These are phyloP conservation scores for Caranx melampygus DNA, from an alignment of 2,113 vertebrate species.

Conservation along the genomic window DNA sequence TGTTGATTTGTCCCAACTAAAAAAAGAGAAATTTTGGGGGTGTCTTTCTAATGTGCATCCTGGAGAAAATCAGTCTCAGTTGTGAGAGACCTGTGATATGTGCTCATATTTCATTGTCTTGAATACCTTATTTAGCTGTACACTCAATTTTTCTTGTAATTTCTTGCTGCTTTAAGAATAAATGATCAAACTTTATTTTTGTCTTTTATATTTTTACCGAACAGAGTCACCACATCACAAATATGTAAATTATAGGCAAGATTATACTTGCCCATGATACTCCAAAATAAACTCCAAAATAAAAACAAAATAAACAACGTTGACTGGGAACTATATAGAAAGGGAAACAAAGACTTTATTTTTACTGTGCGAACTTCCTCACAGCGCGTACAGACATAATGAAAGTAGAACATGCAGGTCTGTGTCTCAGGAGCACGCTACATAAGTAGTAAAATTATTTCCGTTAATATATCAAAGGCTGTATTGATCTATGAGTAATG, in stretches of 20 bases:
- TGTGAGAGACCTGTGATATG: conserved; percentile 41
- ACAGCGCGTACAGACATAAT: background rate
- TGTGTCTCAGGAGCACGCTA: background rate
- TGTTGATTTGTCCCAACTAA: conserved; percentile 41
- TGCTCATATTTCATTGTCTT: conserved; percentile 46
- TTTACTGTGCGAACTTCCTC: background rate
- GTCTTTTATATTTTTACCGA: conserved; percentile 3
- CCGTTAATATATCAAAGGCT: background rate
- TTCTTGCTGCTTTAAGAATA: conserved; percentile 81
- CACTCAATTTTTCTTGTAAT: conserved; percentile 85
- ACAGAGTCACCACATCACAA: background rate
- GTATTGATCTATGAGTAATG: background rate
- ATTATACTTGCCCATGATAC: background rate
- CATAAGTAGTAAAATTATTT: background rate
- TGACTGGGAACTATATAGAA: background rate
- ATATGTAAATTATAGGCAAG: background rate
- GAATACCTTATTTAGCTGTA: conserved; percentile 79
- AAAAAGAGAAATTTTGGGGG: conserved; percentile 22
- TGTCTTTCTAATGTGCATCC: conserved; percentile 43
- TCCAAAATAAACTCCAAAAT: background rate
- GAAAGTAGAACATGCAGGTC: background rate
- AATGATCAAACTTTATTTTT: conserved; percentile 69
- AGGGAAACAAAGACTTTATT: background rate
- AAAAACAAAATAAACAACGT: background rate
- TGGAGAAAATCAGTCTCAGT: conserved; percentile 49